Percentiles rank a stretch among this genome's conserved stretches.
Conservation (phyloP, 2,797 vertebrate species). For the Clamator glandarius region DNA sequence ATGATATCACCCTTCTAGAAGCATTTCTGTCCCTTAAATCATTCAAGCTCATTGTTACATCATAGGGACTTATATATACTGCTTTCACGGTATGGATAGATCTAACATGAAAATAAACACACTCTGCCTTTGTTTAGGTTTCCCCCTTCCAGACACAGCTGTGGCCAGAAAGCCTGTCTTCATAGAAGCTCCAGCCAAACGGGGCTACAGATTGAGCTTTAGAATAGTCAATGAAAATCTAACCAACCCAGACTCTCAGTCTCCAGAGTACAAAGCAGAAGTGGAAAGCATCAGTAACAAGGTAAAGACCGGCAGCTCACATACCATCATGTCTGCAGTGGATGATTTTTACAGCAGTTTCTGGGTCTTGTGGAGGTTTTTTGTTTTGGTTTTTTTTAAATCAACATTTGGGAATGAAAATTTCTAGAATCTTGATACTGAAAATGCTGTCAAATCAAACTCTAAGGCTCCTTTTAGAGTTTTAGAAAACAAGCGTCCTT, state of each 20-base stretch:
- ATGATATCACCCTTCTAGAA: not conserved
- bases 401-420: not conserved
- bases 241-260: slow-evolving; percentile 45
- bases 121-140: slow-evolving; percentile 12
- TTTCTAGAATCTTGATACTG: not conserved
- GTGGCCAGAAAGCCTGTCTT: not conserved
- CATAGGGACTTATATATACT: not conserved
- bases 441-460: too few relatives aligned
- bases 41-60: not conserved
- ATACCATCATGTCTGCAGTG: not conserved
- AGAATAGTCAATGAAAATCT: slow-evolving; percentile 67
- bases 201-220: slow-evolving; percentile 60
- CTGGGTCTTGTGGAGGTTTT: not conserved
- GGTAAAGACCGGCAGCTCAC: slow-evolving; percentile 32
- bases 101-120: not conserved
- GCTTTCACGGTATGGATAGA: not conserved
- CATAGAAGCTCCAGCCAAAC: not conserved
- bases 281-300: slow-evolving; percentile 44
- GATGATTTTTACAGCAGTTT: not conserved
- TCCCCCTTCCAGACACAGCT: not conserved
- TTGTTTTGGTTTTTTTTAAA: not conserved
- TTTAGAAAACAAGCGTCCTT: too few relatives aligned
- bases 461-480: too few relatives aligned
- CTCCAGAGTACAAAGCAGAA: slow-evolving; percentile 51
- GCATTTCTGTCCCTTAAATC: not conserved